Base-by-base conservation (phyloP, 2,888 invertebrate species). In the Orgyia antiqua region DNA sequence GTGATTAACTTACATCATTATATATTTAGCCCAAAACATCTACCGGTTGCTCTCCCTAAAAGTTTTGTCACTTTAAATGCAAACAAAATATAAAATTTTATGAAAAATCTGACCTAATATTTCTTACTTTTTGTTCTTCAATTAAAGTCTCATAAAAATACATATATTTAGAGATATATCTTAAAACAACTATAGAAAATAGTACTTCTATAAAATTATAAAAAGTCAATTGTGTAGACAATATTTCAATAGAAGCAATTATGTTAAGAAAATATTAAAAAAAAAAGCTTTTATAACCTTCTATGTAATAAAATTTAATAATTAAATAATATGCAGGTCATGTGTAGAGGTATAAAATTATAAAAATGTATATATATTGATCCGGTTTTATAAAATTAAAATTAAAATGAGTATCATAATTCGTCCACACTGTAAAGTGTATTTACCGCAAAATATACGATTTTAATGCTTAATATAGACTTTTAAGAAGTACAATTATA, bases 221-320 rank as follows among this genome's bases (percentile, higher is more conserved):
- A 53, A 53, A 32, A 42, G 79, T 78, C 80, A 80, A 80, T 80
- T 80, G 75, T 64, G 59, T 78, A 75, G 79, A 82, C 78, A 79
- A 80, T 82, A 80, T 69, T 47, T 55, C 44, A 39, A 43, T 20
- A 33, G 33, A 35, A 39, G 21, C 45, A 35, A 39, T 39, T 13
- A 39, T 36, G 27, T 12, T 46, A 56, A 52, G 48, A 42, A 47
- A 46, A 51, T 41, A 51, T 29, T 34, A 40, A 35, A 27, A 24
- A 36, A 47, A 39, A 35, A 49, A 45, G 48, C 53, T 57, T 47
- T 20, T 36, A 34, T 33, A 10, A 35, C 21, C 31, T 39, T 38
- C 33, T 29, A 36, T 39, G 26, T 30, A 24, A 41, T 53, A 40
- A 44, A n/a, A 11, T 27, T 33, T 46, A 35, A 36, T n/a, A n/a